Conservation (phyloP, 2,888 invertebrate species). For the Drosophila birchii region DNA sequence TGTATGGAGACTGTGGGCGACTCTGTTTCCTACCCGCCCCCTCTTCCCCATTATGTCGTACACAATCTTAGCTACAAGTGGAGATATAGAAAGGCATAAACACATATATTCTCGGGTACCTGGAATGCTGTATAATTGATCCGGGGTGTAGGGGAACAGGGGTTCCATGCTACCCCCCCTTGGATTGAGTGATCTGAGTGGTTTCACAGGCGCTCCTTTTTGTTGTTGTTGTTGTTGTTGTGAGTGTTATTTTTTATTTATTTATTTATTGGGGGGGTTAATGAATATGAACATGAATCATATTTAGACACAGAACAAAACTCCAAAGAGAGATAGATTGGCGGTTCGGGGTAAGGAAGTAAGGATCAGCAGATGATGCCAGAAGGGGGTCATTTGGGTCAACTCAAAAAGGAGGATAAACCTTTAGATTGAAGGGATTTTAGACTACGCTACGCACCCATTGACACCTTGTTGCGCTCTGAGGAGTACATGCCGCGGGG, state of each 20-base stretch:
- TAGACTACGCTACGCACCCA: conserved; percentile 78
- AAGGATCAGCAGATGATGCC: not conserved
- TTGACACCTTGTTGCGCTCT: conserved; percentile 84
- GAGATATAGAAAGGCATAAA: conserved; percentile 42
- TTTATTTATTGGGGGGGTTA: conserved; percentile 1
- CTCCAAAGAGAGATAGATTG: not conserved
- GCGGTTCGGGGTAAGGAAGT: not conserved
- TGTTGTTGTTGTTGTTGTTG: conserved; percentile 21
- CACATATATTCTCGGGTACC: conserved; percentile 79
- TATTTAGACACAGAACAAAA: conserved; percentile 19
- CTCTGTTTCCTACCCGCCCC: not conserved
- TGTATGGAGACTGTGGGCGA: conserved; percentile 7
- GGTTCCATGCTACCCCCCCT: conserved; percentile 85
- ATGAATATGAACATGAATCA: conserved; percentile 17
- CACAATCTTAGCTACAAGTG: conserved; percentile 32
- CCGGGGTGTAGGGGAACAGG: conserved; percentile 85
- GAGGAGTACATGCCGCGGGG: conserved; percentile 86
- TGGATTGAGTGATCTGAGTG: conserved; percentile 85
- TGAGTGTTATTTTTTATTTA: conserved; percentile 7
- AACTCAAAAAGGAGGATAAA: conserved; percentile 16
- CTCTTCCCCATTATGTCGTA: not conserved
- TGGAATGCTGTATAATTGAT: conserved; percentile 86
- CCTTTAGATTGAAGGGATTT: not conserved
- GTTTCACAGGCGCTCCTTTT: conserved; percentile 85
- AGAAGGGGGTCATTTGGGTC: not conserved